Base-by-base conservation (phyloP, 2,888 invertebrate species). In the Xestia xanthographa region DNA sequence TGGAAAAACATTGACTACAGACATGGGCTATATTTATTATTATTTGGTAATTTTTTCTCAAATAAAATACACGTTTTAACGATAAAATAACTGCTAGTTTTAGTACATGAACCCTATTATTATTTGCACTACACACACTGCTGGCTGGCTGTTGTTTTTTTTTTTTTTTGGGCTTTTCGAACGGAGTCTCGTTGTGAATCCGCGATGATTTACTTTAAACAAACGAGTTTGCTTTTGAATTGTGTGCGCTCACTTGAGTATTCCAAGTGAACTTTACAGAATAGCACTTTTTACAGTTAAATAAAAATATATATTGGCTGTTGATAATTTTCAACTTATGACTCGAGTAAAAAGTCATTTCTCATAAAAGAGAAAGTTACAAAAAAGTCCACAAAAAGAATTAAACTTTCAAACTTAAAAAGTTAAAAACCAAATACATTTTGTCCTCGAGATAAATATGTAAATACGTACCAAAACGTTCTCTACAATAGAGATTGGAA, bases 401-500 rank as follows among this genome's bases (percentile, higher is more conserved):
- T 26, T 60, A 48, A 82, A 38, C 20, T 66, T 76, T 53, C 17
- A 29, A 76, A 53, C 20, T 29, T 17, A 34, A 63, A 75, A 66
- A 48, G 63, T 65, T n/a, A 29, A 38, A 83, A 77, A 34, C 43
- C 48, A 48, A 82, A 77, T 20, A 70, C 45, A 41, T 72, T 77
- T 60, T 48, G 45, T 26, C 48, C 48, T 29, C 58, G 41, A 86
- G 63, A 65, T 77, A 77, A 83, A 77, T 83, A 83, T 86, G 86
- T 73, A 86, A 86, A 83, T 83, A 74, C 53, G 50, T 43, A 45
- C 26, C 14, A 50, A 79, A 69, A 75, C 41, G 20, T 43, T 56
- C 75, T 70, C 66, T 77, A 50, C 82, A 81, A 74, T 85, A 82
- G 66, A 75, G 77, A 85, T 85, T 81, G 67, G 79, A 75, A 82